Base-by-base conservation (phyloP, 2,888 invertebrate genomes). In the Bruchidius siliquastri region DNA sequence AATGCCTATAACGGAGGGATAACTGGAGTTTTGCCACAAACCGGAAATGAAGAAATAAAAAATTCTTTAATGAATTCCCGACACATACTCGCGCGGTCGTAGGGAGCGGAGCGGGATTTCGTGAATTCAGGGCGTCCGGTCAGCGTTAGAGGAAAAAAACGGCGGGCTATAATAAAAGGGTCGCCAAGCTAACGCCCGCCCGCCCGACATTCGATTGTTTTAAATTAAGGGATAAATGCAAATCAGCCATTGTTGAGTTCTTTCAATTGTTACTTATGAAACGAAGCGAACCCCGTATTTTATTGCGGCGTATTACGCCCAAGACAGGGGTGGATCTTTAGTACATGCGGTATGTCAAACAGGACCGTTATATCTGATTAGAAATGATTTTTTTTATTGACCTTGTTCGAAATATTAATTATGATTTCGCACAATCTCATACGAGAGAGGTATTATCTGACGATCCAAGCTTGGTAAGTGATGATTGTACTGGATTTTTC, bases 141-240 rank as follows among this genome's bases (percentile, higher is more conserved):
- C 76, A 76, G 68, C 21, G 13, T 49, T 49, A 21, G 74, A 74
- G 72, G 72, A 72, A 74, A 72, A 73, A 74, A 68, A 68, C 69
- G 73, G 71, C 70, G 73, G 49, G 74, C 74, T 4, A 71, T 73
- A 74, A 76, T 77, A 77, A 77, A 77, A 75, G 77, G 77, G 75
- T 72, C 72, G 74, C 72, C 32, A 22, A 21, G 71, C n/a, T 72
- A 71, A 72, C 69, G 79, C 22, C 26, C 21, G 71, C n/a, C 73
- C 30, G 30, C 49, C 49, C 49, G 74, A 73, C 70, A 80, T 82
- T 81, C 83, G 83, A 83, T 83, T 83, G 82, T 83, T 82, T 82
- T 81, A 81, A 79, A 80, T 81, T 78, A 78, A 82, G 82, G 83
- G 82, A 83, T 82, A 81, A 83, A 84, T 84, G 84, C 83, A 83